phyloP scores from a whole-genome alignment of 2,797 vertebrate genomes.

The Steatocranus sp. region DNA sequence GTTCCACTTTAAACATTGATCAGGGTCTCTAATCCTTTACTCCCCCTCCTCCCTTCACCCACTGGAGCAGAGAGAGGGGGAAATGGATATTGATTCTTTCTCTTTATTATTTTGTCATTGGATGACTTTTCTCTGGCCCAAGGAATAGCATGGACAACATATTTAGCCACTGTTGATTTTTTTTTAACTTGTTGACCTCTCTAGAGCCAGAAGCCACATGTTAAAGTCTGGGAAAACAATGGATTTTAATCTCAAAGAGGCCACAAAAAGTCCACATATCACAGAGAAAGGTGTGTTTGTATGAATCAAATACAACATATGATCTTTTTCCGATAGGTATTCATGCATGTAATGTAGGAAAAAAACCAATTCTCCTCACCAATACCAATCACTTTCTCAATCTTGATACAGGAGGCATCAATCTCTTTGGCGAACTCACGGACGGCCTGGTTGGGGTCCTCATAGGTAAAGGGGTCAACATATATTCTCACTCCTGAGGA shows the following conservation, averaged over 20 bases:
- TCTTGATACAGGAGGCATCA: slow-evolving; percentile 96
- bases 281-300: neutral
- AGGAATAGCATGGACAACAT: slow-evolving; percentile 40
- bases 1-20: slow-evolving; percentile 61
- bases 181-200: slow-evolving; percentile 4
- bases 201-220: neutral
- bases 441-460: slow-evolving; percentile 97
- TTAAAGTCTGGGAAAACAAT: neutral
- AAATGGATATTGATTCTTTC: slow-evolving; percentile 72
- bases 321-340: neutral
- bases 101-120: slow-evolving; percentile 75
- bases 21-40: slow-evolving; percentile 53
- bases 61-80: slow-evolving; percentile 55
- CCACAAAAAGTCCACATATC: neutral
- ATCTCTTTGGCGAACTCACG: slow-evolving; percentile 99
- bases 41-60: slow-evolving; percentile 25
- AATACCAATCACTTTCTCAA: slow-evolving; percentile 97
- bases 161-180: slow-evolving; percentile 26
- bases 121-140: slow-evolving; percentile 59
- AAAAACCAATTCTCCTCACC: slow-evolving; percentile 75
- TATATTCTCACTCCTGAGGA: slow-evolving; percentile 93
- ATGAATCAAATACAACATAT: neutral
- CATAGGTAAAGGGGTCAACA: slow-evolving; percentile 96
- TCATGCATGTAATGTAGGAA: neutral
- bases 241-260: neutral